A percentile compares a stretch with the other conserved stretches of the same genome.
Evolutionary conservation across 2,888 invertebrate species (phyloP).

Genomic region (Cremastobaeus sp.): DNA sequence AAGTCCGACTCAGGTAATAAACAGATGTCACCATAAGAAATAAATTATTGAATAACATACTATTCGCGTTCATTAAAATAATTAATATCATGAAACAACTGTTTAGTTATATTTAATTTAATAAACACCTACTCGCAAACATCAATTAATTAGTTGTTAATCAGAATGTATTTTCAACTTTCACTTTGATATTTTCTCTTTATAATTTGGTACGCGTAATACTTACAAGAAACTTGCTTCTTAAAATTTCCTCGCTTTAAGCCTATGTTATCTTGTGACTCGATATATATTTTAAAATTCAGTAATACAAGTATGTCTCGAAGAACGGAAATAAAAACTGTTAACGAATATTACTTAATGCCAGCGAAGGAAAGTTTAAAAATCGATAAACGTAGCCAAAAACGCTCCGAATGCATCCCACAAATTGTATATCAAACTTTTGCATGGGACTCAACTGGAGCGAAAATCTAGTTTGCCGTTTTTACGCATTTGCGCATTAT

Average conservation of each 20-base stretch:
- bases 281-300: constrained; percentile 24
- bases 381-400: constrained; percentile 43
- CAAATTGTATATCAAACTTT: constrained; percentile 42
- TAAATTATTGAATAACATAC: constrained; percentile 10
- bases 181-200: constrained; percentile 53
- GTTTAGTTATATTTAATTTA: constrained; percentile 11
- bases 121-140: constrained; percentile 39
- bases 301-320: too few relatives aligned
- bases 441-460: constrained; percentile 37
- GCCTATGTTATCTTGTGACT: constrained; percentile 8
- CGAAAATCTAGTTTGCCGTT: constrained; percentile 56
- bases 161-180: constrained; percentile 42
- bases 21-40: not conserved
- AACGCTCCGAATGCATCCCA: constrained; percentile 32
- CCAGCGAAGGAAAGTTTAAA: constrained; percentile 53
- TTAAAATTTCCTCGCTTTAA: constrained; percentile 49
- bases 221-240: constrained; percentile 48
- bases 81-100: constrained; percentile 30
- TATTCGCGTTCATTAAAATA: constrained; percentile 22
- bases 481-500: constrained; percentile 68
- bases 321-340: constrained; percentile 30
- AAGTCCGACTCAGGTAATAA: constrained; percentile 22
- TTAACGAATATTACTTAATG: constrained; percentile 11
- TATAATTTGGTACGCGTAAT: constrained; percentile 55
- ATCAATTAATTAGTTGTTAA: constrained; percentile 34